Base-by-base conservation (phyloP, 2,888 invertebrate species). In the Perizoma affinitatum region DNA sequence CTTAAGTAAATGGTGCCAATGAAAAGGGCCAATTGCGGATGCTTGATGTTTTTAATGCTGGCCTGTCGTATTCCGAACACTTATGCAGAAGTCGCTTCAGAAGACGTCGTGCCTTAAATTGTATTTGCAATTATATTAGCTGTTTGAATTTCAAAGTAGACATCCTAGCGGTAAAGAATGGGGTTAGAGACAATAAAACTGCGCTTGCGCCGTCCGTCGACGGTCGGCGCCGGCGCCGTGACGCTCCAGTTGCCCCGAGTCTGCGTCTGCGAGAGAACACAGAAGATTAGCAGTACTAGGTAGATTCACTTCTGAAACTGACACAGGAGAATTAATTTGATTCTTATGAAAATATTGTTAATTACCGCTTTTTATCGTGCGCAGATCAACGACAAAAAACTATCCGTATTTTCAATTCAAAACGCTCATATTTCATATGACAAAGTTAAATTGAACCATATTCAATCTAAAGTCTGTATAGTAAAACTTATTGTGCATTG, bases 181-280 rank as follows among this genome's bases (percentile, higher is more conserved):
- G 70, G 72, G 63, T 58, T 73, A 22, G 70, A 78, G 79, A 83
- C 82, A 86, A 84, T 86, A 82, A 78, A 78, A 77, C 69, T 68
- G 83, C 81, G 83, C 83, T 71, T 78, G 80, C 81, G 65, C 63
- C 65, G 47, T 63, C 58, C 59, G 70, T 66, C 66, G 65, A 58
- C 71, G 75, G 75, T 38, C 79, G 88, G 88, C 89, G 89, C 47
- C 79, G 88, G 88, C 89, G 89, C 88, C 90, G 83, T 68, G 76
- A 86, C 88, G 90, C 90, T 90, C 90, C 86, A 90, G 82, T 90
- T 89, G 81, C 71, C 72, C 40, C 61, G 75, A 38, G 60, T 62
- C 63, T 65, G 54, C 58, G 51, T 46, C 61, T 61, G 63, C 42
- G 4, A 36, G 8, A 11, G 43, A 48, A 46, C 38, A 40, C 43